Conservation (phyloP, 2,797 vertebrate species). For the Channallabes apus region DNA sequence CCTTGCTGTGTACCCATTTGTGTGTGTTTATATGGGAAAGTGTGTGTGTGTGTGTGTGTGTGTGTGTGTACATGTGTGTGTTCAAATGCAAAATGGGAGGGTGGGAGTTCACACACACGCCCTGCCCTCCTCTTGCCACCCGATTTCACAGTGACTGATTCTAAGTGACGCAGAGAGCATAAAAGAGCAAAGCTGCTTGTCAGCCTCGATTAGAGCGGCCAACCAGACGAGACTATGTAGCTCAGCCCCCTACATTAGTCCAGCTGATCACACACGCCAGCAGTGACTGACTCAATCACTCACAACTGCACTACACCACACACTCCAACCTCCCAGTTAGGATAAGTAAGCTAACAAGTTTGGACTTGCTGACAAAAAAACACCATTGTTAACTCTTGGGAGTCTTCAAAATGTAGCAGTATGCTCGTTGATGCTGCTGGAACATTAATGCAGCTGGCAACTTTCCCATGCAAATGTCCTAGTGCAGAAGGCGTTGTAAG, state of each 20-base stretch:
- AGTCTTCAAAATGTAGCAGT: slow-evolving; percentile 21
- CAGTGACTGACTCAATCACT: slow-evolving; percentile 68
- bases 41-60: slow-evolving; percentile 37
- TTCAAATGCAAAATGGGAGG: slow-evolving; percentile 22
- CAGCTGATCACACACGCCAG: slow-evolving; percentile 83
- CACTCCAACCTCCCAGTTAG: slow-evolving; percentile 33
- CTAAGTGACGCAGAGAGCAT: slow-evolving; percentile 90
- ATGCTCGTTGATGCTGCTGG: slow-evolving; percentile 10
- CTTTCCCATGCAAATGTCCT: slow-evolving; percentile 49
- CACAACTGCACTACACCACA: slow-evolving; percentile 55
- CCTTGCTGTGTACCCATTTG: slow-evolving; percentile 45
- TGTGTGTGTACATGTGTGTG: slow-evolving; percentile 43
- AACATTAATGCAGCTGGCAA: slow-evolving; percentile 50
- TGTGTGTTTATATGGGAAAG: not conserved
- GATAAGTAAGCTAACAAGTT: slow-evolving; percentile 39
- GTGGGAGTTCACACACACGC: slow-evolving; percentile 83
- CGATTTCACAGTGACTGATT: slow-evolving; percentile 90
- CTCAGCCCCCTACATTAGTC: slow-evolving; percentile 82
- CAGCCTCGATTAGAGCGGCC: slow-evolving; percentile 87
- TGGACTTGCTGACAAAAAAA: slow-evolving; percentile 16
- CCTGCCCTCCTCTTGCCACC: slow-evolving; percentile 78
- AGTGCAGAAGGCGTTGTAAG: slow-evolving; percentile 37
- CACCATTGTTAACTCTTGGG: slow-evolving; percentile 10
- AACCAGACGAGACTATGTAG: slow-evolving; percentile 88
- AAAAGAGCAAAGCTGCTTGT: slow-evolving; percentile 96